A percentile compares a stretch with the other conserved stretches of the same genome.
Conservation (phyloP, 2,888 invertebrate species). For the Spisula solida region DNA sequence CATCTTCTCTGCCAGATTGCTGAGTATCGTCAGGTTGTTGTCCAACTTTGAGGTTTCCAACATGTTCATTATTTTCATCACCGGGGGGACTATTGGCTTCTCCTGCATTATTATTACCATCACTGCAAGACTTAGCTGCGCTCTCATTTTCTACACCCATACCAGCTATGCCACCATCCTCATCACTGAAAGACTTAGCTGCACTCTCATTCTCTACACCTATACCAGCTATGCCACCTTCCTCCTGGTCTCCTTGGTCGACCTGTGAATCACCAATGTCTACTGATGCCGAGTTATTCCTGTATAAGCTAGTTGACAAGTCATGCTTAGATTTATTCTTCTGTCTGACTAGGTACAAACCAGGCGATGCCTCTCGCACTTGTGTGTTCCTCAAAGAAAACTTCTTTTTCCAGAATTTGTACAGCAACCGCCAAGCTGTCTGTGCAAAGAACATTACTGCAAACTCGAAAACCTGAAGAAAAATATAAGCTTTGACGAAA, state of each 20-base stretch:
- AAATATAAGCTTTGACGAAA: no score
- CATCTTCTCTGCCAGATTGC: neutral
- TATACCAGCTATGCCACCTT: neutral
- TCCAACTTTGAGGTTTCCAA: neutral
- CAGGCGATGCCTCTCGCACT: conserved; percentile 5
- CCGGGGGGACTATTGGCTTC: neutral
- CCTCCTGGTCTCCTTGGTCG: neutral
- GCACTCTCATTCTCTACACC: neutral
- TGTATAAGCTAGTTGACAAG: neutral
- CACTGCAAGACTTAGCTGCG: neutral
- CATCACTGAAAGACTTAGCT: neutral
- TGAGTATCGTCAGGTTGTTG: neutral
- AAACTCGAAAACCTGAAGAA: conserved; percentile 32
- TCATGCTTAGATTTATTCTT: neutral
- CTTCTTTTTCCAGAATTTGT: neutral
- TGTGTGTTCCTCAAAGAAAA: neutral
- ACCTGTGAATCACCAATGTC: neutral
- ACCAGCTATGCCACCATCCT: neutral
- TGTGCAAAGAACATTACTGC: conserved; percentile 22
- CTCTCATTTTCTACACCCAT: neutral
- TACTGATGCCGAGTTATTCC: neutral
- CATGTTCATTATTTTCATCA: neutral
- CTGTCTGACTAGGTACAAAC: conserved; percentile 16
- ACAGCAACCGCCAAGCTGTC: conserved; percentile 1
- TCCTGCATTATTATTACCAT: neutral